These are phyloP conservation scores for Cettia cetti DNA, from an alignment of 2,113 vertebrate genomes.

Conservation along the genomic window DNA sequence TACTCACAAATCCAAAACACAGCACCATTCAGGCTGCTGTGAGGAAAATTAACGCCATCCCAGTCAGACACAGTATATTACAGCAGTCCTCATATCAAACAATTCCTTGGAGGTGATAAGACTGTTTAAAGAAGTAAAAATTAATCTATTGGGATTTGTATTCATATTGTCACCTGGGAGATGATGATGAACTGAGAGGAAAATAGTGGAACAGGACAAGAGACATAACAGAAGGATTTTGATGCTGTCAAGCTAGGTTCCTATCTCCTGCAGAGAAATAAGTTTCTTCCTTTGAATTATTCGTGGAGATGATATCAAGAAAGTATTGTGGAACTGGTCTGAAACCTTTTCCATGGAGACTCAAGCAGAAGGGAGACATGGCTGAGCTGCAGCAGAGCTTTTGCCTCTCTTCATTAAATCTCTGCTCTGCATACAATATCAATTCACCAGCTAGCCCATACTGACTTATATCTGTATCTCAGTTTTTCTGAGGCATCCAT, in stretches of 20 bases:
- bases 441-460: background rate
- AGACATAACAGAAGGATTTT: background rate
- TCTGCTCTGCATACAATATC: background rate
- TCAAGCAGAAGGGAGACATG: background rate
- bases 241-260: background rate
- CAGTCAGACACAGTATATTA: background rate
- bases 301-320: background rate
- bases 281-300: background rate
- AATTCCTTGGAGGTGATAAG: background rate
- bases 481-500: background rate
- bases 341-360: background rate
- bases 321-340: background rate
- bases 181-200: background rate
- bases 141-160: background rate
- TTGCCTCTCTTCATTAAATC: background rate
- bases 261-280: background rate
- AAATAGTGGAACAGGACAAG: background rate
- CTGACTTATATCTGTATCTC: background rate
- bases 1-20: background rate
- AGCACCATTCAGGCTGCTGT: fast-evolving
- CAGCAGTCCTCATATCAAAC: background rate
- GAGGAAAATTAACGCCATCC: background rate
- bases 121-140: background rate
- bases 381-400: background rate
- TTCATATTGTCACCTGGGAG: background rate